Evolutionary conservation across 2,113 vertebrate species (phyloP).

Genomic region (Nicator chloris): DNA sequence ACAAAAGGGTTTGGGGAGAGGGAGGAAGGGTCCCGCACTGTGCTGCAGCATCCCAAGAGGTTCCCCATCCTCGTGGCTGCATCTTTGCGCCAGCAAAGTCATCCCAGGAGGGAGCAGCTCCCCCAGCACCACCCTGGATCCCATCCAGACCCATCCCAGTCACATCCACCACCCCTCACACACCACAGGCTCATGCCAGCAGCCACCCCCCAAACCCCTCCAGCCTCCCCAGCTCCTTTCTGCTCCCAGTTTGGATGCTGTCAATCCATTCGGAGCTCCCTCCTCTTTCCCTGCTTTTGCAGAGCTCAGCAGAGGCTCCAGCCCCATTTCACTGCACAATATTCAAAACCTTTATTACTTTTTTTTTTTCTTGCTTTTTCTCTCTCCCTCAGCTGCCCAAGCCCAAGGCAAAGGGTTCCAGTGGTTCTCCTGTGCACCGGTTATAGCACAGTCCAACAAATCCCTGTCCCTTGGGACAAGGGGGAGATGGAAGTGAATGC

Average conservation of each 20-base stretch:
- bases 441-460: background rate
- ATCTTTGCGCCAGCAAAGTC: background rate
- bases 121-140: background rate
- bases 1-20: background rate
- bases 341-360: background rate
- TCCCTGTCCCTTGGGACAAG: background rate
- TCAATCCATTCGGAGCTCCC: background rate
- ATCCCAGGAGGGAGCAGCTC: background rate
- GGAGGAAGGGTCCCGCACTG: rapidly evolving
- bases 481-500: rapidly evolving
- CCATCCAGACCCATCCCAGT: background rate
- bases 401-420: rapidly evolving
- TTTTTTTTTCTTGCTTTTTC: background rate
- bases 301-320: background rate
- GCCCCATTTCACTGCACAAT: background rate
- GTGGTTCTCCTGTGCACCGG: background rate
- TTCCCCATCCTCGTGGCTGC: background rate
- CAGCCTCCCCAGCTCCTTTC: background rate
- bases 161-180: rapidly evolving
- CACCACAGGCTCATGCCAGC: background rate
- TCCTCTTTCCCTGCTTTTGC: background rate
- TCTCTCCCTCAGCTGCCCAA: background rate
- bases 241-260: background rate
- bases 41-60: background rate
- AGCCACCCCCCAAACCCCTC: background rate